These are phyloP conservation scores for Leucopsar rothschildi DNA, from an alignment of 2,113 vertebrate species.

Conservation along the genomic window DNA sequence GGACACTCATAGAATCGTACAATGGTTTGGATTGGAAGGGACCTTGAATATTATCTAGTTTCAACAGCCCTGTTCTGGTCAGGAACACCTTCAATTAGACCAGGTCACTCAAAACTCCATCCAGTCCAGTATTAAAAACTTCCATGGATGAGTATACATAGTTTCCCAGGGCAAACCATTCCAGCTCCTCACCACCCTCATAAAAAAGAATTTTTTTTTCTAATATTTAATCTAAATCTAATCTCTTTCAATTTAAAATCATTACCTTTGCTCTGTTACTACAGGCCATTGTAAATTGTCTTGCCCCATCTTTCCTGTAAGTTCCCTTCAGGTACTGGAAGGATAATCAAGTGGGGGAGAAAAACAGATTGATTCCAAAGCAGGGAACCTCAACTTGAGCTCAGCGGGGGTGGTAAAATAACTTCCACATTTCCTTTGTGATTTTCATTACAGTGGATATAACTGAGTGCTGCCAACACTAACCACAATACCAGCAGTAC, in stretches of 20 bases:
- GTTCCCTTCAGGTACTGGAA: not conserved
- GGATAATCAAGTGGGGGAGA: not conserved
- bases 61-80: not conserved
- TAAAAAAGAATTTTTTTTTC: not conserved
- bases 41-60: not conserved
- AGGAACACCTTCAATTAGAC: not conserved
- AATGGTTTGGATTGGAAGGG: not conserved
- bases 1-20: rapidly evolving
- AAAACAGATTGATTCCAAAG: not conserved
- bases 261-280: not conserved
- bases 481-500: not conserved
- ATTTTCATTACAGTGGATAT: not conserved
- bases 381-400: not conserved
- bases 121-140: not conserved
- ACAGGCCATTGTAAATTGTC: not conserved
- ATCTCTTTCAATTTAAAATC: not conserved
- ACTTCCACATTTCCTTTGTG: not conserved
- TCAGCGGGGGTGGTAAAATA: not conserved
- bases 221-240: not conserved
- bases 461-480: not conserved
- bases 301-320: not conserved
- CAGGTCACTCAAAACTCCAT: not conserved
- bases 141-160: not conserved
- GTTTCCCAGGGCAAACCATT: not conserved
- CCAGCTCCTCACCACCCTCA: not conserved